Evolutionary conservation across 2,113 vertebrate species (phyloP), one percentile per base, ranked within the genome.

Genomic region (Stomatorhinus ivindoensis): DNA sequence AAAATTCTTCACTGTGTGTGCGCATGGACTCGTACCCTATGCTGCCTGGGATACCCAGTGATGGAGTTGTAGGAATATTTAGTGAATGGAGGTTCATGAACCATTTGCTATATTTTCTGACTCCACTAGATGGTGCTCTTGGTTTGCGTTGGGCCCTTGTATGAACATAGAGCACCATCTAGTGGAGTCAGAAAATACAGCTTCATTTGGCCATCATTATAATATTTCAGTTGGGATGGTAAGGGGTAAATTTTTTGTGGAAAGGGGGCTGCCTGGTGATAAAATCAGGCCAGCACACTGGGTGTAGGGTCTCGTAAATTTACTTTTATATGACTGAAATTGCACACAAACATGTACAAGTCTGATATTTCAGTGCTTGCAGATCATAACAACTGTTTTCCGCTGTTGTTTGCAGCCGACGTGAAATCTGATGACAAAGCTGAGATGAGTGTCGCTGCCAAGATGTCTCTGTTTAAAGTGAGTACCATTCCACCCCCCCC

Each of bases 401-500:
- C 44, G 2, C 50, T 89, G 19, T 86, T 53, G 13, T 47, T 89
- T 48, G 1, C 88, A 96, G 95, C 89, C 44, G 95, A 96, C 76
- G 94, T 94, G 82, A 96, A 96, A 94, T 95, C 94, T 0, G 96
- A 96, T 15, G 95, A 94, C 91, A 89, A 94, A 95, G 94, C 96
- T 91, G 94, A 95, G 76, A 95, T 97, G 95, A 96, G 95, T 5
- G 95, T 96, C 42, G 96, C 96, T 35, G 96, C 96, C 93, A 97
- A 96, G 95, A 96, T 96, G 96, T 96, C 96, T 92, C 94, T 97
- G 93, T 96, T 97, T 91, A 96, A 96, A 94, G 96, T 93, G 90
- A 83, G 92, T 94, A 87, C 88, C 19, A 55, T 48, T 80, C 91
- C 85, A 1, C 91, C 85, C 85, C 87, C 50, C 27, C 87, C 24